Percentiles rank a stretch among this genome's conserved stretches.
Evolutionary conservation across 1,140 invertebrate species (phyloP).

Genomic region (Pantala flavescens): DNA sequence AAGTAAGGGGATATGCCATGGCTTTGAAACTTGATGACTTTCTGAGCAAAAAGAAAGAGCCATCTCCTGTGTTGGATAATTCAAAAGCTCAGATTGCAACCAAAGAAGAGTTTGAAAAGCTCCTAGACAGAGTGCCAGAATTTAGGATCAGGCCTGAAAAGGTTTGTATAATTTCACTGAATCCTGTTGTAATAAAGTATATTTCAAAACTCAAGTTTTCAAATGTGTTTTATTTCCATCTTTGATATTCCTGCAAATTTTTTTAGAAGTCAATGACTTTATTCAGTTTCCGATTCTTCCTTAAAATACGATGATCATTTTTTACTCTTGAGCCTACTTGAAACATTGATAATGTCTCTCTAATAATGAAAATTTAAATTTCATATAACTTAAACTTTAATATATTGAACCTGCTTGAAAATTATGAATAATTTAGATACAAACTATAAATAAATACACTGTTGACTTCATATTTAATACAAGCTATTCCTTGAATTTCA

Average conservation of each 20-base stretch:
- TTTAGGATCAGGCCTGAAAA: constrained; percentile 82
- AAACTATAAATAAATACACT: too few relatives aligned
- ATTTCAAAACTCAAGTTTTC: not conserved
- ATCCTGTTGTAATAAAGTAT: not conserved
- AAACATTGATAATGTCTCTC: too few relatives aligned
- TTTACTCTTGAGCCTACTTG: too few relatives aligned
- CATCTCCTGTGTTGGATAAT: constrained; percentile 69
- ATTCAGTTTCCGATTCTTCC: too few relatives aligned
- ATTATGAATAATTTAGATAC: too few relatives aligned
- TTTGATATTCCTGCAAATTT: not conserved
- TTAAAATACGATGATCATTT: too few relatives aligned
- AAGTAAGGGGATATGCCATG: constrained; percentile 30
- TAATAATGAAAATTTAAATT: too few relatives aligned
- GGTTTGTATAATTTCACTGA: constrained; percentile 34
- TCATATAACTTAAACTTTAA: too few relatives aligned
- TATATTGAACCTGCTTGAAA: too few relatives aligned
- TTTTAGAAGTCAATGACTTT: too few relatives aligned
- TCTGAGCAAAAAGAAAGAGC: constrained; percentile 69
- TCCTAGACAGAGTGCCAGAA: constrained; percentile 77
- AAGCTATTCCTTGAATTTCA: too few relatives aligned
- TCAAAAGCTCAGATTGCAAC: constrained; percentile 61
- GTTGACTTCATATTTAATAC: too few relatives aligned
- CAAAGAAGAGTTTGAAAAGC: constrained; percentile 67
- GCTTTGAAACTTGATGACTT: constrained; percentile 66
- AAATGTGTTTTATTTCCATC: not conserved